phyloP scores from a whole-genome alignment of 2,888 invertebrate species.

The Hemistola chrysoprasaria region DNA sequence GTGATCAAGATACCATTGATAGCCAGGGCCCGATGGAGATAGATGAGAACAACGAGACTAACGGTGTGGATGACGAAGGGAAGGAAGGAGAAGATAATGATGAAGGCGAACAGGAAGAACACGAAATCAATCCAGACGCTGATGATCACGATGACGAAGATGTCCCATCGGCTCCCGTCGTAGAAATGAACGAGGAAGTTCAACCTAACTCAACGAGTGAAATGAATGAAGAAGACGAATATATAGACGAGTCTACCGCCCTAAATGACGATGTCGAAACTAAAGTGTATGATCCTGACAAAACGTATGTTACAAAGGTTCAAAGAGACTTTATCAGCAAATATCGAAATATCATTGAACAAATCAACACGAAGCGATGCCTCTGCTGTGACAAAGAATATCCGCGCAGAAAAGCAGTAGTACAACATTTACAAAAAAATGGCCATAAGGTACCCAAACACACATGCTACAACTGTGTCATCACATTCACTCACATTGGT shows the following conservation, averaged over 20 bases:
- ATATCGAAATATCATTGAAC: conserved; percentile 71
- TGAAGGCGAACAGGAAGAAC: conserved; percentile 44
- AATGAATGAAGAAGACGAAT: conserved; percentile 58
- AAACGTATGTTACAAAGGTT: conserved; percentile 65
- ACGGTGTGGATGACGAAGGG: conserved; percentile 40
- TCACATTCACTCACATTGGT: conserved; percentile 80
- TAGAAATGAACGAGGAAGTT: conserved; percentile 75
- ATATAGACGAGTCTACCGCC: conserved; percentile 47
- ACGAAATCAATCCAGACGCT: conserved; percentile 46
- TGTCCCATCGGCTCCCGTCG: conserved; percentile 62
- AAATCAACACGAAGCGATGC: conserved; percentile 75
- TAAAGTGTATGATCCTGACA: conserved; percentile 65
- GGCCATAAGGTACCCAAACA: conserved; percentile 82
- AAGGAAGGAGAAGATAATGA: conserved; percentile 33
- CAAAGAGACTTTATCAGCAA: conserved; percentile 73
- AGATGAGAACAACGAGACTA: conserved; percentile 41
- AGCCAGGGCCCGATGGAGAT: conserved; percentile 46
- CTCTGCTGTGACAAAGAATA: conserved; percentile 73
- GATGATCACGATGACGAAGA: conserved; percentile 64
- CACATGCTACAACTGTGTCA: conserved; percentile 84
- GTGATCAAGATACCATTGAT: conserved; percentile 44
- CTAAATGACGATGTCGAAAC: conserved; percentile 50
- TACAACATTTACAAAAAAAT: conserved; percentile 79
- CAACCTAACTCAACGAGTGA: conserved; percentile 62
- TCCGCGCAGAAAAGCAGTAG: conserved; percentile 76